Percentiles rank a stretch among this genome's conserved stretches.
These are phyloP conservation scores for Rhopalosiphum maidis DNA, from an alignment of 1,140 invertebrate species.

Conservation along the genomic window DNA sequence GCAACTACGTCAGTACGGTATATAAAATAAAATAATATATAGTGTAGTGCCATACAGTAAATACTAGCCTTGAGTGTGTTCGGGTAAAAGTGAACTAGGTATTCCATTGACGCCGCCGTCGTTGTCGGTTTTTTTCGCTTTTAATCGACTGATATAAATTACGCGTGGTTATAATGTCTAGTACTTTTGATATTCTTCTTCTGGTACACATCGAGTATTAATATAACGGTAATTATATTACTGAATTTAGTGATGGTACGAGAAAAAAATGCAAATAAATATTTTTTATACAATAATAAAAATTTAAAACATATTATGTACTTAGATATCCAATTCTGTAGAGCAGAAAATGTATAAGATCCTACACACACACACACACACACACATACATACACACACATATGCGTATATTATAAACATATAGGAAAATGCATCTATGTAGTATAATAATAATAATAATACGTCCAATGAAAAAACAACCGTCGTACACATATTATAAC, in stretches of 20 bases:
- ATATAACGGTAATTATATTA: not conserved
- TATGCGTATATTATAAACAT: not conserved
- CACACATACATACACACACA: not conserved
- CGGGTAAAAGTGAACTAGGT: constrained; percentile 50
- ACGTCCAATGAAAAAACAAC: constrained; percentile 32
- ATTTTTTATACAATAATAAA: not conserved
- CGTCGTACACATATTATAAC: not conserved
- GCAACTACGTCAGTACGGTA: not conserved
- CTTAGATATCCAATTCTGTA: not conserved
- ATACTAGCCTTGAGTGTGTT: constrained; percentile 45
- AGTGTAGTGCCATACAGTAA: not conserved
- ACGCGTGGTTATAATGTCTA: not conserved
- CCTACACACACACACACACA: too few species aligned
- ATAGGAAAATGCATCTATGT: not conserved
- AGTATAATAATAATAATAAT: not conserved
- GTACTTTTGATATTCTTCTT: not conserved
- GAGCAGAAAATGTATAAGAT: not conserved
- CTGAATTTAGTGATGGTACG: not conserved
- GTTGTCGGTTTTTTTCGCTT: constrained; percentile 34
- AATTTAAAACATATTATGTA: not conserved
- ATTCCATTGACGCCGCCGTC: not conserved
- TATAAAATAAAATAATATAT: not conserved
- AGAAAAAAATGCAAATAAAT: not conserved
- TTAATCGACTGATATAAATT: constrained; percentile 39
- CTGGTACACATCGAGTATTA: not conserved